Evolutionary conservation across 1,140 invertebrate species (phyloP), one percentile per base, ranked within the genome.

Genomic region (Drosophila orena): DNA sequence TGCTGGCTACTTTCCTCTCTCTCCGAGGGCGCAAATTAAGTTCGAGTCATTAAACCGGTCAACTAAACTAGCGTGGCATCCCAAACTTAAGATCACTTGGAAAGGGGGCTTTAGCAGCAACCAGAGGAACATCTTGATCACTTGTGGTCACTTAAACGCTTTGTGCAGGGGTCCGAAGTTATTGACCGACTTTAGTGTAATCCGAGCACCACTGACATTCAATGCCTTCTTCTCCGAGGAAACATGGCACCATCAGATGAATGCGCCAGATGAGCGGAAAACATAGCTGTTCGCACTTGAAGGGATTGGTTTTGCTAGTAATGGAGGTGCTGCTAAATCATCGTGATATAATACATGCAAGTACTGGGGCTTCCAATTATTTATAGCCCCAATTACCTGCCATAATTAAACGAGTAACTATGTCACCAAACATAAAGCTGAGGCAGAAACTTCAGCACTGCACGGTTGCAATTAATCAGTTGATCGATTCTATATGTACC

Each of bases 101-200:
- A 65, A 53, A 66, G 54, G 77, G 77, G 77, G 78, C 66, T 60
- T 69, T 79, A 75, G 60, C 24, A 24, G 24, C 4, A 76, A 64
- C 56, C 62, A 74, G 60, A 78, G 42, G 59, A 66, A 62, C 43
- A 64, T 66, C 57, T 69, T 75, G 59, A 52, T 68, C 64, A 53
- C 58, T 69, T 85, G 78, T 58, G 77, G 64, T 81, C 69, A 66
- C 58, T 70, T 74, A 81, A 86, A 66, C 60, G 74, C 66, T 84
- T 77, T 76, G 83, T 53, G 69, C 57, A 78, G 53, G 64, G 59
- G 62, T 57, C 75, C 44, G 66, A 77, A 89, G 84, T 72, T 89
- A 84, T 88, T 88, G 84, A 88, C 84, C 84, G 84, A 88, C 72
- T 89, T 88, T 80, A 44, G 46, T 84, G 83, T 88, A 89, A 88